Percentiles rank a stretch among this genome's conserved stretches.
Conservation (phyloP, 2,888 invertebrate species). For the Argynnis bischoffii region DNA sequence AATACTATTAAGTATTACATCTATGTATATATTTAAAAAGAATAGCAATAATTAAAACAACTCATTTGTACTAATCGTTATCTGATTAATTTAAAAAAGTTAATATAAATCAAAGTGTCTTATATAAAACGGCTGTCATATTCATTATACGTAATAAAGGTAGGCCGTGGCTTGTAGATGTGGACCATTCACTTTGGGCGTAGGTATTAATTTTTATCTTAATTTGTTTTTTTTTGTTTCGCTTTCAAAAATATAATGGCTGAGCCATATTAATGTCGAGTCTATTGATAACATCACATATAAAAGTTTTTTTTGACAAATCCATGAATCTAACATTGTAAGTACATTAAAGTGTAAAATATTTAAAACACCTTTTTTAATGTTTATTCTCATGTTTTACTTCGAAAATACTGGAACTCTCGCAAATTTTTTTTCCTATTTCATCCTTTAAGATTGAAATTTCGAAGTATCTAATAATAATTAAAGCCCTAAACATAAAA, state of each 20-base stretch:
- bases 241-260: slow-evolving; percentile 29
- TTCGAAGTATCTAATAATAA: too few relatives aligned
- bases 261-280: slow-evolving; percentile 5
- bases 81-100: neutral
- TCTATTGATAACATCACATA: slow-evolving; percentile 7
- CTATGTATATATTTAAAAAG: too few relatives aligned
- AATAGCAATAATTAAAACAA: too few relatives aligned
- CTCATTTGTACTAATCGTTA: too few relatives aligned
- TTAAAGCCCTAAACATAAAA: too few relatives aligned
- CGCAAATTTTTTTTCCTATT: too few relatives aligned
- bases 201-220: slow-evolving; percentile 32
- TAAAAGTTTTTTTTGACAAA: slow-evolving; percentile 7
- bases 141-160: slow-evolving; percentile 35
- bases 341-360: too few relatives aligned
- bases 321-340: neutral
- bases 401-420: too few relatives aligned
- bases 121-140: slow-evolving; percentile 29
- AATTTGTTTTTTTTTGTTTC: slow-evolving; percentile 30
- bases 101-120: slow-evolving; percentile 16
- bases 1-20: too few relatives aligned
- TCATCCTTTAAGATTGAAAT: too few relatives aligned
- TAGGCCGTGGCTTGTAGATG: slow-evolving; percentile 27
- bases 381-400: too few relatives aligned
- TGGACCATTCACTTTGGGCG: slow-evolving; percentile 37
- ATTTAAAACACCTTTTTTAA: too few relatives aligned